Percentiles rank a stretch among this genome's conserved stretches.
These are phyloP conservation scores for Microtus oregoni DNA, from an alignment of 2,113 vertebrate species.

Conservation along the genomic window DNA sequence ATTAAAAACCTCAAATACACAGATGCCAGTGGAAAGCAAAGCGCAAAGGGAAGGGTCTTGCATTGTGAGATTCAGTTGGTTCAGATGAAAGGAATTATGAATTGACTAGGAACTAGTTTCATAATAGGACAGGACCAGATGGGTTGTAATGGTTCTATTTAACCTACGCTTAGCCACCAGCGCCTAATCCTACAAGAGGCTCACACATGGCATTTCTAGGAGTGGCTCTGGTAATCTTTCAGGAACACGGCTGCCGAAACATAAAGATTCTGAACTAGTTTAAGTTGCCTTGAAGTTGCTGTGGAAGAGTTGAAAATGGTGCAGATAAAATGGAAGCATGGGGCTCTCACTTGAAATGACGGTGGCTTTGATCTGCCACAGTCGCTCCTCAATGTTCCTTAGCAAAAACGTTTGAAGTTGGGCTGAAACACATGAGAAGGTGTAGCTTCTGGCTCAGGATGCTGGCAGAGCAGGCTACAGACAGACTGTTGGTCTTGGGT, in stretches of 20 bases:
- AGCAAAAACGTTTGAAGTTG: conserved; percentile 30
- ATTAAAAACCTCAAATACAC: not conserved
- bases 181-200: not conserved
- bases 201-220: not conserved
- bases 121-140: not conserved
- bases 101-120: conserved; percentile 51
- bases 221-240: conserved; percentile 27
- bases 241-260: conserved; percentile 33
- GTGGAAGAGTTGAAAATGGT: conserved; percentile 55
- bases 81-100: conserved; percentile 59
- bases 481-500: not conserved
- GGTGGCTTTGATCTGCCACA: conserved; percentile 69
- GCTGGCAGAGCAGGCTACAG: not conserved
- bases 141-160: not conserved
- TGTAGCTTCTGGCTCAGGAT: conserved; percentile 9
- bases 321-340: conserved; percentile 37
- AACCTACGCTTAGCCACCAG: not conserved
- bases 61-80: not conserved
- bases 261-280: conserved; percentile 61
- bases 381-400: conserved; percentile 49
- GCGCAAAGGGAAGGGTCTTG: conserved; percentile 23
- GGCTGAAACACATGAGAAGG: not conserved
- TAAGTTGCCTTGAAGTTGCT: conserved; percentile 67
- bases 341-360: conserved; percentile 47
- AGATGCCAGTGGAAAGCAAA: no score